Evolutionary conservation across 2,797 vertebrate genomes (phyloP).

Genomic region (Poeciliopsis paucimaculata): DNA sequence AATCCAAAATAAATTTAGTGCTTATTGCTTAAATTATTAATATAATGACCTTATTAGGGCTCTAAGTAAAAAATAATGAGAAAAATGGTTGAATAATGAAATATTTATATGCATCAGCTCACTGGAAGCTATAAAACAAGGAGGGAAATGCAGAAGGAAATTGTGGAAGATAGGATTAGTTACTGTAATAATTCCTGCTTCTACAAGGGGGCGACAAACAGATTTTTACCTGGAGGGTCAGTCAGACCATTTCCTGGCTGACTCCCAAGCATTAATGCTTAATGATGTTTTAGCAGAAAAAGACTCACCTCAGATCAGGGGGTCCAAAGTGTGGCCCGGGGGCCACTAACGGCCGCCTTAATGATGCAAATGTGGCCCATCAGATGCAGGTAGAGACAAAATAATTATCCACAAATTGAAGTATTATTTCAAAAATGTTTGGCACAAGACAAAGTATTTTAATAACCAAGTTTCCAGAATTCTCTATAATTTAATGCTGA

Average conservation of each 20-base stretch:
- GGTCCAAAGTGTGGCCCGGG: neutral
- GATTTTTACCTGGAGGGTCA: neutral
- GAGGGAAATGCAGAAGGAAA: neutral
- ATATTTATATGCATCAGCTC: neutral
- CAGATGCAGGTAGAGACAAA: neutral
- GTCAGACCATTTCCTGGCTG: neutral
- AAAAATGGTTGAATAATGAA: neutral
- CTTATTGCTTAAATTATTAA: neutral
- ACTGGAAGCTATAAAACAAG: neutral
- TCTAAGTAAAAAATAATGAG: neutral
- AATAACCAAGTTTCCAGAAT: neutral
- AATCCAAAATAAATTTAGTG: neutral
- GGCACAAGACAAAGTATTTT: neutral
- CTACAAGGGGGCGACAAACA: slow-evolving; percentile 30
- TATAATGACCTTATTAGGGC: too few relatives aligned
- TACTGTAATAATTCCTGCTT: neutral
- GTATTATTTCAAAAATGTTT: neutral
- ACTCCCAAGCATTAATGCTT: neutral
- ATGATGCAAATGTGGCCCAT: neutral
- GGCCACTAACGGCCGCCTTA: neutral
- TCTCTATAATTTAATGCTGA: neutral
- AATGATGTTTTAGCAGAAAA: neutral
- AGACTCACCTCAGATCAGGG: neutral
- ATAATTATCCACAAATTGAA: neutral
- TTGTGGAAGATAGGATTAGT: neutral